These are phyloP conservation scores for Dicaeum eximium DNA, from an alignment of 2,113 vertebrate species.

Conservation along the genomic window DNA sequence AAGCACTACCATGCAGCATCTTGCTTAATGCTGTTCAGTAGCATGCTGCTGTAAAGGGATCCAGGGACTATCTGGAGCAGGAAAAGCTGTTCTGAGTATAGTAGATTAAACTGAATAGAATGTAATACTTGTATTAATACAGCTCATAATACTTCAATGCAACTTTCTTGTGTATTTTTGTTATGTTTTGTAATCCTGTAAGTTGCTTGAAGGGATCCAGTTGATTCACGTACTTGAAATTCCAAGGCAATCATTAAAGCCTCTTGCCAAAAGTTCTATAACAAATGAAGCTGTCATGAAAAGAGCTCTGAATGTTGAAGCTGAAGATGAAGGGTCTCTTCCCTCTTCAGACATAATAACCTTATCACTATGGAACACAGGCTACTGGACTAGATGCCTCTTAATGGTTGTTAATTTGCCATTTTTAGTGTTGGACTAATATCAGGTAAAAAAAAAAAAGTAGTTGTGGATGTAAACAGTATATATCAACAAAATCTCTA, in stretches of 20 bases:
- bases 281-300: not conserved
- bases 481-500: not conserved
- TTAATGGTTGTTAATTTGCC: not conserved
- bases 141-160: not conserved
- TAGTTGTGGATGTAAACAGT: not conserved
- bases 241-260: not conserved
- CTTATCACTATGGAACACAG: not conserved
- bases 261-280: not conserved
- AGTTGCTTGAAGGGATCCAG: not conserved
- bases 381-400: not conserved
- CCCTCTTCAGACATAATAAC: not conserved
- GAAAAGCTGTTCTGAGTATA: not conserved
- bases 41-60: not conserved
- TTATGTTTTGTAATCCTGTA: not conserved
- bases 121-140: not conserved
- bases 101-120: not conserved
- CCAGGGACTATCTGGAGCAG: not conserved
- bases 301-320: not conserved
- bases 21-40: not conserved
- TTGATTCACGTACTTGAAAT: not conserved
- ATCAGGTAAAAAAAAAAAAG: no score
- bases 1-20: not conserved
- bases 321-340: not conserved
- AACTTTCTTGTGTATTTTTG: not conserved
- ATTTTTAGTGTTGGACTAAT: not conserved